Evolutionary conservation across 1,140 invertebrate species (phyloP), one percentile per base, ranked within the genome.

Genomic region (Idris sp.): DNA sequence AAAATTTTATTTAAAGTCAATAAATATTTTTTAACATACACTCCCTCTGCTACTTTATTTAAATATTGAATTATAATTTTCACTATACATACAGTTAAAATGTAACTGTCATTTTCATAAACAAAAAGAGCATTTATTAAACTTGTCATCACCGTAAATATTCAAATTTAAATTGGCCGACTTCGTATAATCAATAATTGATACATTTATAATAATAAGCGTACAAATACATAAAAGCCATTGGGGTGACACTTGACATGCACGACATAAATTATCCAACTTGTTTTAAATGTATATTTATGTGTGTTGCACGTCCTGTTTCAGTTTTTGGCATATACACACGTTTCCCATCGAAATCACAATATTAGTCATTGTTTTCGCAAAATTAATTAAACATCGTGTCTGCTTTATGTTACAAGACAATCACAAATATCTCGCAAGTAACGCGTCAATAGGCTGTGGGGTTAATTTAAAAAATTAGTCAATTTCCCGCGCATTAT

Each of bases 241-340:
- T n/a, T n/a, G n/a, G n/a, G n/a, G n/a, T n/a, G n/a, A 33, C 35
- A 35, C 30, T 53, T 54, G 49, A 54, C 48, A 15, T 65, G 30
- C 30, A 15, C 15, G 30, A 53, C 33, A 56, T 54, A 46, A 48
- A 56, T 67, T 56, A 67, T 56, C 41, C 33, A 11, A 1, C 13
- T 8, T 11, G 31, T n/a, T n/a, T n/a, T 11, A 10, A 4, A 4
- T 9, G 8, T 33, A 8, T 33, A 3, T 35, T 22, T 65, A 25
- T 65, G 53, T 65, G 26, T 31, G 28, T 65, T 64, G 54, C 61
- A 65, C n/a, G 64, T 49, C n/a, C 28, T 10, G 48, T 54, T 65
- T 44, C 40, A n/a, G 35, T 65, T 65, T 65, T 53, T 65, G 40
- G 25, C 48, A 30, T 14, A 30, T 18, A 44, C 31, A 40, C 22